Evolutionary conservation across 2,888 invertebrate genomes (phyloP).

Genomic region (Crossocerus cetratus): DNA sequence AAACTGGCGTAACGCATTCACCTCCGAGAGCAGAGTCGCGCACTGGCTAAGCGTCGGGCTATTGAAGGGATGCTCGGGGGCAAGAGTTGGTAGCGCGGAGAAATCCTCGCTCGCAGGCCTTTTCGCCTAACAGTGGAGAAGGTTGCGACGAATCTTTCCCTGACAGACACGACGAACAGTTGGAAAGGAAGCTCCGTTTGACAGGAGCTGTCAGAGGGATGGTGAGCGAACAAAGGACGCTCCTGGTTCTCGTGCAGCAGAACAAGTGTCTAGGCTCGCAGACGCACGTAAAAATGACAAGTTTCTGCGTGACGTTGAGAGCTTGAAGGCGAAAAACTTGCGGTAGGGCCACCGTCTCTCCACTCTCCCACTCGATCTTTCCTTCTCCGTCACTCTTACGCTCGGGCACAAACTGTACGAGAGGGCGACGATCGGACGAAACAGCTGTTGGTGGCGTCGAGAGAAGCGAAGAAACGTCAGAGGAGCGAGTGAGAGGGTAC

Average conservation of each 20-base stretch:
- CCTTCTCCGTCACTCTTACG: slow-evolving; percentile 31
- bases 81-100: slow-evolving; percentile 18
- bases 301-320: slow-evolving; percentile 41
- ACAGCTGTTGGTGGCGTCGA: slow-evolving; percentile 64
- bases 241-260: slow-evolving; percentile 35
- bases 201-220: slow-evolving; percentile 62
- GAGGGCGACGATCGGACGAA: slow-evolving; percentile 64
- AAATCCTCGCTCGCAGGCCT: slow-evolving; percentile 15
- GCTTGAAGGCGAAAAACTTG: slow-evolving; percentile 46
- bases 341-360: slow-evolving; percentile 42
- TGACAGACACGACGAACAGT: slow-evolving; percentile 45
- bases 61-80: not conserved
- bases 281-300: slow-evolving; percentile 42
- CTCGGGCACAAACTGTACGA: slow-evolving; percentile 45
- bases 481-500: slow-evolving; percentile 56
- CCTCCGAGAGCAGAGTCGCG: not conserved
- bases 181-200: slow-evolving; percentile 52
- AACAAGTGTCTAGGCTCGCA: slow-evolving; percentile 33
- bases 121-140: slow-evolving; percentile 16
- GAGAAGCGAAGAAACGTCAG: slow-evolving; percentile 61
- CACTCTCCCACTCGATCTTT: slow-evolving; percentile 23
- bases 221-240: slow-evolving; percentile 58
- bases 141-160: slow-evolving; percentile 30
- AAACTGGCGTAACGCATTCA: not conserved
- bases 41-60: slow-evolving; percentile 1